These are phyloP conservation scores for Solea solea DNA, from an alignment of 2,113 vertebrate genomes.

Conservation along the genomic window DNA sequence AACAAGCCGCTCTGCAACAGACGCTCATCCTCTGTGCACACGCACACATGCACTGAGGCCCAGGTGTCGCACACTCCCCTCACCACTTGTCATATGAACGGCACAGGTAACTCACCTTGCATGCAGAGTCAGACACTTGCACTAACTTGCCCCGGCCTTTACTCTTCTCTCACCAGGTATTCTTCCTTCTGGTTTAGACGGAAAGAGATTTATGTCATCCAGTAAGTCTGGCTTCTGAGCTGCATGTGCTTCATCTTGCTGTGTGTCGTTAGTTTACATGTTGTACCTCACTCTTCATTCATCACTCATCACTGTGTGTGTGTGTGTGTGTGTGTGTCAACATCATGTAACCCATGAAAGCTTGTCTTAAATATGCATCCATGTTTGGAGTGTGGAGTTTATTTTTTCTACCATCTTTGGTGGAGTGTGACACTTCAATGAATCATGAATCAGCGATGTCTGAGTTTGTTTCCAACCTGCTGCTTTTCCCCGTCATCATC, in stretches of 20 bases:
- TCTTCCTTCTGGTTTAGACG: constrained; percentile 99
- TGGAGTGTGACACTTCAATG: constrained; percentile 11
- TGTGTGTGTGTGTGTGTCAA: not conserved
- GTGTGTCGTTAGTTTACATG: constrained; percentile 18
- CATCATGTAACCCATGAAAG: constrained; percentile 11
- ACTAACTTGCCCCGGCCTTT: constrained; percentile 37
- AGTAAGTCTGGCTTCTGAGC: constrained; percentile 88
- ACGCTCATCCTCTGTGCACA: too few relatives aligned
- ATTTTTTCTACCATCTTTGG: constrained; percentile 1
- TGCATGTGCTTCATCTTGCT: constrained; percentile 36
- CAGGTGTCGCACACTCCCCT: not conserved
- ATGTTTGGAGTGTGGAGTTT: not conserved
- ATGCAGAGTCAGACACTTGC: constrained; percentile 8
- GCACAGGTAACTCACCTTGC: constrained; percentile 3
- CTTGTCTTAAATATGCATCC: not conserved
- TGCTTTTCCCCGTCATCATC: constrained; percentile 8
- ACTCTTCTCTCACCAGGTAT: constrained; percentile 90
- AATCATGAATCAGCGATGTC: constrained; percentile 20
- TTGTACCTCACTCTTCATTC: not conserved
- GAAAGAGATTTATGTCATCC: constrained; percentile 99
- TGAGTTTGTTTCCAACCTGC: constrained; percentile 18
- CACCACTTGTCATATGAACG: constrained; percentile 17
- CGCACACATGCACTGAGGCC: too few relatives aligned
- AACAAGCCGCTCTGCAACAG: too few relatives aligned
- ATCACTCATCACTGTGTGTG: not conserved